phyloP scores from a whole-genome alignment of 1,140 invertebrate genomes.

The Drosophila pectinifera region DNA sequence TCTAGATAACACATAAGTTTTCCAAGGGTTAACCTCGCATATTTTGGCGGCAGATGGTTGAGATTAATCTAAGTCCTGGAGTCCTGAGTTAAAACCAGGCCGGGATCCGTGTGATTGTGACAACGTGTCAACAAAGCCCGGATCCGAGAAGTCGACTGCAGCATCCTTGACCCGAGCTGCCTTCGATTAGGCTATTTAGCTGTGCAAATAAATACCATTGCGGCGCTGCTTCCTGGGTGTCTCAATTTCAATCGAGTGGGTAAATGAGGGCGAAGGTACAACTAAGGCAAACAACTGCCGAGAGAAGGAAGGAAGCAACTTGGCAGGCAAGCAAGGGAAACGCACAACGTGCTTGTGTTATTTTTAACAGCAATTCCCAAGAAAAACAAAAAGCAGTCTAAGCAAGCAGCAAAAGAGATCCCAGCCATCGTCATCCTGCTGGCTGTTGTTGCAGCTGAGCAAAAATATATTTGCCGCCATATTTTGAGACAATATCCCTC shows the following conservation, averaged over 20 bases:
- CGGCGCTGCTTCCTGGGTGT: constrained; percentile 45
- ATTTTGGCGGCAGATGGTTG: too few species aligned
- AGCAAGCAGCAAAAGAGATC: constrained; percentile 14
- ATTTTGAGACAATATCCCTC: constrained; percentile 80
- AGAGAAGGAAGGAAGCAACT: constrained; percentile 63
- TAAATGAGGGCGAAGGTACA: constrained; percentile 44
- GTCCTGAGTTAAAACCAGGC: not conserved
- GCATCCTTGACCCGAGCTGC: constrained; percentile 51
- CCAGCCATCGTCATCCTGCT: constrained; percentile 1
- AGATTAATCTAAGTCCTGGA: constrained; percentile 5
- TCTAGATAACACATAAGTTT: too few species aligned
- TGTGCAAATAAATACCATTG: constrained; percentile 80
- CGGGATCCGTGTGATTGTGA: constrained; percentile 13
- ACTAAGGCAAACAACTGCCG: constrained; percentile 66
- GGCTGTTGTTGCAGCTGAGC: constrained; percentile 61
- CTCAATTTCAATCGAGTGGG: constrained; percentile 68
- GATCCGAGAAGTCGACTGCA: constrained; percentile 8
- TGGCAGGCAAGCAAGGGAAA: constrained; percentile 62
- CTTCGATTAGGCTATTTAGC: constrained; percentile 79
- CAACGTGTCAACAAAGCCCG: constrained; percentile 30
- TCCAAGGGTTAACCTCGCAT: not conserved
- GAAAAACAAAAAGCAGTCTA: constrained; percentile 72
- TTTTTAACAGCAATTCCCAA: constrained; percentile 81
- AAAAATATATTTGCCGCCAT: constrained; percentile 81
- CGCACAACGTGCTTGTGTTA: constrained; percentile 74